Evolutionary conservation across 2,797 vertebrate genomes (phyloP).

Genomic region (Helicolenus hilgendorfi): DNA sequence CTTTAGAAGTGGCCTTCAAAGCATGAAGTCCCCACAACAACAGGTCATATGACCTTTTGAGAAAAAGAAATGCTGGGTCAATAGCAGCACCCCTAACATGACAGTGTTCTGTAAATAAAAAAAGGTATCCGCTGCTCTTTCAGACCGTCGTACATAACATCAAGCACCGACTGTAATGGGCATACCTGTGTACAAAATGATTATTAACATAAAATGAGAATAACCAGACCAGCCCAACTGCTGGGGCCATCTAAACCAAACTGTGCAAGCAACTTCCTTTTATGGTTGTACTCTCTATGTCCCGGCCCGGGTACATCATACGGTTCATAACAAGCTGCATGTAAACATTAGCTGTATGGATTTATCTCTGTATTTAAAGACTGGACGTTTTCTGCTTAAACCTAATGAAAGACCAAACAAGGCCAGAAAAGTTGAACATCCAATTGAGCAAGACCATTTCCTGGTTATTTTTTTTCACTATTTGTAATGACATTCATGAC

Average conservation of each 20-base stretch:
- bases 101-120: constrained; percentile 61
- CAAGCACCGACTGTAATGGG: constrained; percentile 1
- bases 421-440: neutral
- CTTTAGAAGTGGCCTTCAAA: constrained; percentile 89
- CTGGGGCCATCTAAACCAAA: constrained; percentile 66
- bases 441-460: neutral
- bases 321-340: constrained; percentile 29
- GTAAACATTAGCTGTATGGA: constrained; percentile 6
- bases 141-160: constrained; percentile 18
- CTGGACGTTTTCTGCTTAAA: neutral
- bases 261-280: constrained; percentile 78
- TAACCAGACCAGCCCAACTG: constrained; percentile 63
- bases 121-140: constrained; percentile 18
- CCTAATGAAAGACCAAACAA: neutral
- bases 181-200: constrained; percentile 34
- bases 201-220: constrained; percentile 69
- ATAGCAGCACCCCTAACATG: constrained; percentile 66
- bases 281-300: constrained; percentile 63
- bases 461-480: neutral
- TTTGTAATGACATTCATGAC: neutral
- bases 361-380: neutral
- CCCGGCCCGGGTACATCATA: constrained; percentile 19
- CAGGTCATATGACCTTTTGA: constrained; percentile 87
- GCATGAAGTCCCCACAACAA: constrained; percentile 79
- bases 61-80: constrained; percentile 72